A percentile compares a stretch with the other conserved stretches of the same genome.
Conservation (phyloP, 1,140 invertebrate species). For the Drosophila ananassae region DNA sequence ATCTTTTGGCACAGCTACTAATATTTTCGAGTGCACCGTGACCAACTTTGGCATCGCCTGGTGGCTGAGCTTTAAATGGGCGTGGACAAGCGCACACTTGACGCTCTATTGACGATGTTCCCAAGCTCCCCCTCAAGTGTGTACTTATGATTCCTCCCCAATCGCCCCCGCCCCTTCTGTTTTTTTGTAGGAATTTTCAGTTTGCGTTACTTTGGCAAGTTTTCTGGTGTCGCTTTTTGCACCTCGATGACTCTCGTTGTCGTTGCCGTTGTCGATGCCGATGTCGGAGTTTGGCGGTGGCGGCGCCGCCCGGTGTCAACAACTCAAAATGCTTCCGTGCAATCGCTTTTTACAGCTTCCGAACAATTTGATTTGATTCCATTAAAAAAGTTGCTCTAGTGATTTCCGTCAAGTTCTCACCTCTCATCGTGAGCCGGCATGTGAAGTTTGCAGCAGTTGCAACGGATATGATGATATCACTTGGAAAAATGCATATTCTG, state of each 20-base stretch:
- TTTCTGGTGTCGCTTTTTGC: constrained; percentile 69
- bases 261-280: constrained; percentile 34
- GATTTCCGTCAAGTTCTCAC: constrained; percentile 60
- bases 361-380: constrained; percentile 84
- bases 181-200: constrained; percentile 53
- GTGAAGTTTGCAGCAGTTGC: constrained; percentile 53
- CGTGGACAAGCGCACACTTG: constrained; percentile 70
- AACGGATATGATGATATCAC: constrained; percentile 27
- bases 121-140: constrained; percentile 60
- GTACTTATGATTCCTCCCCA: constrained; percentile 63
- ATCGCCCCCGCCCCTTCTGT: constrained; percentile 20
- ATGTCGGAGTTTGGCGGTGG: constrained; percentile 25
- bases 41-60: constrained; percentile 6
- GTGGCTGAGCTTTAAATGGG: constrained; percentile 63
- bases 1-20: background rate
- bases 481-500: background rate
- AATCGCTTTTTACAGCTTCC: constrained; percentile 83
- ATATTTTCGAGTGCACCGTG: constrained; percentile 1
- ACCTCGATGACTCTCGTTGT: constrained; percentile 67
- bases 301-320: constrained; percentile 63
- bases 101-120: constrained; percentile 66
- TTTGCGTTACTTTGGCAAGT: constrained; percentile 67
- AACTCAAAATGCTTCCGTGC: constrained; percentile 82
- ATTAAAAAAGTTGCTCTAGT: constrained; percentile 81
- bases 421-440: constrained; percentile 30